Evolutionary conservation across 2,797 vertebrate genomes (phyloP).

Genomic region (Mus spretus): DNA sequence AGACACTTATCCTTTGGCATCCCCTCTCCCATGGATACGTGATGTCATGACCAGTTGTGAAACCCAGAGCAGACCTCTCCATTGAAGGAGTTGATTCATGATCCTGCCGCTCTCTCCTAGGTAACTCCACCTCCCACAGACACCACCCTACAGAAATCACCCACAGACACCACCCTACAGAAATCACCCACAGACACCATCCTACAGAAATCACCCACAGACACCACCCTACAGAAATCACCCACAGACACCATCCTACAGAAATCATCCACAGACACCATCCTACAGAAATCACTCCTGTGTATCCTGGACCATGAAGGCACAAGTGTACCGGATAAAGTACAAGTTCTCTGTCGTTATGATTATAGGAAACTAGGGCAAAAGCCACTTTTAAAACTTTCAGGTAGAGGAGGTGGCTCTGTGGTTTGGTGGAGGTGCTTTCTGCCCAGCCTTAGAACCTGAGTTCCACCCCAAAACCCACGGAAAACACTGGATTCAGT

Average conservation of each 20-base stretch:
- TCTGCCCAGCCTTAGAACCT: not conserved
- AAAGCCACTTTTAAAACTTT: not conserved
- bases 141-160: not conserved
- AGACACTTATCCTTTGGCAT: not conserved
- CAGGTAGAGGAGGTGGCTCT: too few relatives aligned
- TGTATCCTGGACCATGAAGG: not conserved
- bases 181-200: too few relatives aligned
- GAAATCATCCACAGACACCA: not conserved
- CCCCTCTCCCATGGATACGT: not conserved
- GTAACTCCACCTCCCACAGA: not conserved
- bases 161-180: too few relatives aligned
- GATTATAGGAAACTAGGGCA: slow-evolving; percentile 1
- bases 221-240: too few relatives aligned
- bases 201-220: too few relatives aligned
- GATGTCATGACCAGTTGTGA: not conserved
- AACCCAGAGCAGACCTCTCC: slow-evolving; percentile 14
- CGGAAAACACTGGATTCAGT: not conserved
- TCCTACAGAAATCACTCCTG: not conserved
- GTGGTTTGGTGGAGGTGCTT: not conserved
- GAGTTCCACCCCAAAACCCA: not conserved
- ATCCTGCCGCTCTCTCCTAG: not conserved
- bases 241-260: too few relatives aligned
- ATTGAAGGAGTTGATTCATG: not conserved
- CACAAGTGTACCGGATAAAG: not conserved
- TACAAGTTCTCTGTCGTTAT: not conserved